These are phyloP conservation scores for Scomber japonicus DNA, from an alignment of 2,113 vertebrate species.

Conservation along the genomic window DNA sequence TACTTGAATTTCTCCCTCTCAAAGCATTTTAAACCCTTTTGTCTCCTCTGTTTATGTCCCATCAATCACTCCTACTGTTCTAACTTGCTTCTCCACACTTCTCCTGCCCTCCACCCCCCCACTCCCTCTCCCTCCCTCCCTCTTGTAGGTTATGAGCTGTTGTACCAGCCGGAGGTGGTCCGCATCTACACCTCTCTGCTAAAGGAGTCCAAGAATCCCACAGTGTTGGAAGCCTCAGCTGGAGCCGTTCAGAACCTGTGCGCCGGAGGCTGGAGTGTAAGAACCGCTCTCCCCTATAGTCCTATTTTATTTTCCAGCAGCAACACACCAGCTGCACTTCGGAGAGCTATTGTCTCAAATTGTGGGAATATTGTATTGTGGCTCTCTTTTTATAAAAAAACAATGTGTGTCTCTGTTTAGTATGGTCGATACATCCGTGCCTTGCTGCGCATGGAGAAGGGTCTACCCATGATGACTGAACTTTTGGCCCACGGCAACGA, in stretches of 20 bases:
- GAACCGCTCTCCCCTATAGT: neutral
- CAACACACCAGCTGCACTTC: neutral
- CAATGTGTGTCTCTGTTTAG: conserved; percentile 71
- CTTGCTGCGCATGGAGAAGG: conserved; percentile 92
- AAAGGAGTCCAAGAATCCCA: conserved; percentile 92
- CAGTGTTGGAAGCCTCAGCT: conserved; percentile 94
- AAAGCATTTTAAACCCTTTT: neutral
- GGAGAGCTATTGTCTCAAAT: neutral
- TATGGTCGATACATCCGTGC: conserved; percentile 93
- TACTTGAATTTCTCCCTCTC: neutral
- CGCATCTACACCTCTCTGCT: conserved; percentile 94
- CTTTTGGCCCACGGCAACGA: conserved; percentile 90
- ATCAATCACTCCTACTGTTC: neutral
- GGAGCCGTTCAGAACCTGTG: conserved; percentile 97
- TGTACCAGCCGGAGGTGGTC: conserved; percentile 96
- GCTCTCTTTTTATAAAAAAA: neutral
- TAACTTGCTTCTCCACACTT: neutral
- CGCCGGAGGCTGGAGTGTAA: conserved; percentile 93
- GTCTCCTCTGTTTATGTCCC: neutral
- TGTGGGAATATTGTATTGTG: neutral
- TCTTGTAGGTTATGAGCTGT: conserved; percentile 91
- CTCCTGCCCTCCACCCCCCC: rapidly evolving
- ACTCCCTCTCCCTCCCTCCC: neutral
- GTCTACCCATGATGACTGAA: conserved; percentile 92
- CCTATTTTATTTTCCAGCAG: neutral